Evolutionary conservation across 37 sponge, comb jelly and placozoan species (phyloP).

Genomic region (Halisarca cf. caerulea): DNA sequence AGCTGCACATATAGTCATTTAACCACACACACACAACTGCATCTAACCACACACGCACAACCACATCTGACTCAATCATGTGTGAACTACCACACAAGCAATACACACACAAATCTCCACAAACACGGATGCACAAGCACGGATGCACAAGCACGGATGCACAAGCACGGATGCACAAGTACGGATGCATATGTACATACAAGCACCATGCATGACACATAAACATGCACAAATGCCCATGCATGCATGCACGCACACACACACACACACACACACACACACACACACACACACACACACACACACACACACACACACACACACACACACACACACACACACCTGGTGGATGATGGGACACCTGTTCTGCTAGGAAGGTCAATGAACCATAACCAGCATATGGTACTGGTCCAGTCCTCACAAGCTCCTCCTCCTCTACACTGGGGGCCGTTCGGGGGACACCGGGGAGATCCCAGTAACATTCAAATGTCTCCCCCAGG

Average conservation of each 20-base stretch:
- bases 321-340: not conserved
- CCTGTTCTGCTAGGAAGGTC: slow-evolving; percentile 94
- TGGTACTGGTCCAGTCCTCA: slow-evolving; percentile 79
- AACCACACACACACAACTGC: too few species aligned
- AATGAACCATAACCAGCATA: slow-evolving; percentile 73
- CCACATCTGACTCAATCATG: not conserved
- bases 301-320: too few species aligned
- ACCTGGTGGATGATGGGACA: slow-evolving; percentile 98
- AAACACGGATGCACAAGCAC: too few species aligned
- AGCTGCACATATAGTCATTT: too few species aligned
- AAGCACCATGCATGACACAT: too few species aligned
- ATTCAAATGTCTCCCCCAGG: slow-evolving; percentile 92
- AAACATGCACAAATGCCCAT: too few species aligned
- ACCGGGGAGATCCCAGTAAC: slow-evolving; percentile 91
- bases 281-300: too few species aligned
- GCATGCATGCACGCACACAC: too few species aligned
- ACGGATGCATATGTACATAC: too few species aligned
- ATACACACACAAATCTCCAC: not conserved
- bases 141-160: too few species aligned
- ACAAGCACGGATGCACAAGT: too few species aligned
- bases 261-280: too few species aligned
- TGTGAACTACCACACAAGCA: not conserved
- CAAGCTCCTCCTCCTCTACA: slow-evolving; percentile 27
- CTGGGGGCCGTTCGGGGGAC: not conserved
- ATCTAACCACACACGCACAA: not conserved